phyloP scores from a whole-genome alignment of 2,888 invertebrate species.

The Meiosimyza platycephala region DNA sequence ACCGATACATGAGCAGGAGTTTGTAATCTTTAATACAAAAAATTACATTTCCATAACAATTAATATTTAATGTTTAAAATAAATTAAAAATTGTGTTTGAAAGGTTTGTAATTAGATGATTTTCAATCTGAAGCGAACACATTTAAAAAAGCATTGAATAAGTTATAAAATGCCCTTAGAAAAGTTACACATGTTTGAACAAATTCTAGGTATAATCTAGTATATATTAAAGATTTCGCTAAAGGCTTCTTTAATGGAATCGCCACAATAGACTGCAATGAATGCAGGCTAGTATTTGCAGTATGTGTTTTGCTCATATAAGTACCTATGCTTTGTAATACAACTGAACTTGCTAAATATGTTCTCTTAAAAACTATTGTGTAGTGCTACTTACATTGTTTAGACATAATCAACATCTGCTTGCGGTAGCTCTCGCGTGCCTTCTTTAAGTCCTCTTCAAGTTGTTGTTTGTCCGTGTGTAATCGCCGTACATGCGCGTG shows the following conservation, averaged over 20 bases:
- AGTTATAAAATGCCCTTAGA: background rate
- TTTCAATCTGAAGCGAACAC: constrained; percentile 5
- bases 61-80: constrained; percentile 5
- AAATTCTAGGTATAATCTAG: too few species aligned
- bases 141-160: background rate
- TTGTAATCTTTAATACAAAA: constrained; percentile 16
- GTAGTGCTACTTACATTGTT: constrained; percentile 83
- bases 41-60: constrained; percentile 10
- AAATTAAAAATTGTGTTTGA: background rate
- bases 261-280: too few species aligned
- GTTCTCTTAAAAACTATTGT: background rate
- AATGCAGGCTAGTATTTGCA: background rate
- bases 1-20: constrained; percentile 11
- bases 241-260: too few species aligned
- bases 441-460: constrained; percentile 88
- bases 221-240: too few species aligned
- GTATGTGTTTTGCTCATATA: constrained; percentile 4
- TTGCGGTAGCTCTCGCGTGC: constrained; percentile 87
- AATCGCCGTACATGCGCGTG: constrained; percentile 92
- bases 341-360: constrained; percentile 6
- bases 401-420: constrained; percentile 85
- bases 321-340: background rate
- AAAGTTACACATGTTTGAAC: too few species aligned
- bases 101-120: background rate
- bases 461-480: constrained; percentile 84